These are phyloP conservation scores for Salvelinus alpinus DNA, from an alignment of 2,113 vertebrate species.

Conservation along the genomic window DNA sequence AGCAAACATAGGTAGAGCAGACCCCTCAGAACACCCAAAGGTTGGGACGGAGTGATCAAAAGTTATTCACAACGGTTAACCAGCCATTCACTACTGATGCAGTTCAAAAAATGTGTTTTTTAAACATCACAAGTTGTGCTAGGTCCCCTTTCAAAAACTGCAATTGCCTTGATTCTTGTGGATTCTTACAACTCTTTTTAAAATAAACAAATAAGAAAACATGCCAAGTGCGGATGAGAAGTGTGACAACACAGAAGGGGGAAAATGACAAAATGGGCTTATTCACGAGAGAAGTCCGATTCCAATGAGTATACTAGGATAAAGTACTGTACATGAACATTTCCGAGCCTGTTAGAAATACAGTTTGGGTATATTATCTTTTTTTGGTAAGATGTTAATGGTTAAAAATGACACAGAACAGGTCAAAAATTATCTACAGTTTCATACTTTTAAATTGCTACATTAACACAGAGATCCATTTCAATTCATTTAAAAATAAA, in stretches of 20 bases:
- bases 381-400: neutral
- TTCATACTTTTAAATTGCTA: neutral
- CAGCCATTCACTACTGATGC: no score
- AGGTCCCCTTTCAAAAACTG: slow-evolving; percentile 6
- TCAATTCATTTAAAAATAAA: neutral
- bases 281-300: neutral
- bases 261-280: neutral
- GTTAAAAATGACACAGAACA: neutral
- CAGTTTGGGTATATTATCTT: neutral
- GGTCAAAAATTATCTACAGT: neutral
- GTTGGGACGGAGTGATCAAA: no score
- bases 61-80: no score
- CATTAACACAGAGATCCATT: neutral
- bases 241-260: neutral
- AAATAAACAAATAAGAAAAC: neutral
- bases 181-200: neutral
- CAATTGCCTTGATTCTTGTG: no score
- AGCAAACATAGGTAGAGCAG: neutral
- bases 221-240: neutral
- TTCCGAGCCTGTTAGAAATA: neutral
- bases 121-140: neutral
- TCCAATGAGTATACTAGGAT: neutral
- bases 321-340: neutral
- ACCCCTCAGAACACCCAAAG: no score
- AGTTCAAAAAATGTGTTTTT: no score